Evolutionary conservation across 2,113 vertebrate genomes (phyloP), one percentile per base, ranked within the genome.

Genomic region (Scalopus aquaticus): DNA sequence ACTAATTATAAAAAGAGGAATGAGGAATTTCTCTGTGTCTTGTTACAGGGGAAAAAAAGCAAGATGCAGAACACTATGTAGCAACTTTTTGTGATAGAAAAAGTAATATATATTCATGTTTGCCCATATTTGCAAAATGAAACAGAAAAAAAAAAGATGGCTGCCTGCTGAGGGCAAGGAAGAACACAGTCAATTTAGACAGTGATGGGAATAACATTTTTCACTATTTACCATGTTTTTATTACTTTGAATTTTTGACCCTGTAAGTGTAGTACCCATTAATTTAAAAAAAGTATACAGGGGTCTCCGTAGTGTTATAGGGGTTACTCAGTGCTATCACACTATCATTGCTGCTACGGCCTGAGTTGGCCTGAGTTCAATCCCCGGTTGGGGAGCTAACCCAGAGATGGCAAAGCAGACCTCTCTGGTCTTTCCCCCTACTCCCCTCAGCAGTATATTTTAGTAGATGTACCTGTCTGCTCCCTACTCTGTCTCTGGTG

Each of bases 241-340:
- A 74, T 86, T 58, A n/a, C 42, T 93, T 90, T 76, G 49, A 80
- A 67, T 60, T 85, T 84, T 67, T 81, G 62, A 49, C 22, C 37
- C 22, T 37, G 3, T 84, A 69, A 83, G 32, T 82, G 28, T 82
- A 60, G 77, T 77, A 54, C 26, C 15, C 10, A 51, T 62, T 83
- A 64, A 64, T 69, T 88, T 60, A 58, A 10, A 49, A 49, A 49
- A 49, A 49, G 10, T 49, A 49, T 9, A 9, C 10, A 49, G 12
- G 46, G 46, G 46, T 11, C 46, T 49, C 46, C 46, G 8, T 49
- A 11, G 46, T 49, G 46, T 2, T 11, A 49, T 49, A 49, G 46
- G 10, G 46, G 46, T 49, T 49, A 49, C 8, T 9, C 12, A 13
- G 8, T 11, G 12, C 2, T 13, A 49, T 9, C 12, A 13, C 12